phyloP scores from a whole-genome alignment of 2,797 vertebrate species.

The Erpetoichthys calabaricus region DNA sequence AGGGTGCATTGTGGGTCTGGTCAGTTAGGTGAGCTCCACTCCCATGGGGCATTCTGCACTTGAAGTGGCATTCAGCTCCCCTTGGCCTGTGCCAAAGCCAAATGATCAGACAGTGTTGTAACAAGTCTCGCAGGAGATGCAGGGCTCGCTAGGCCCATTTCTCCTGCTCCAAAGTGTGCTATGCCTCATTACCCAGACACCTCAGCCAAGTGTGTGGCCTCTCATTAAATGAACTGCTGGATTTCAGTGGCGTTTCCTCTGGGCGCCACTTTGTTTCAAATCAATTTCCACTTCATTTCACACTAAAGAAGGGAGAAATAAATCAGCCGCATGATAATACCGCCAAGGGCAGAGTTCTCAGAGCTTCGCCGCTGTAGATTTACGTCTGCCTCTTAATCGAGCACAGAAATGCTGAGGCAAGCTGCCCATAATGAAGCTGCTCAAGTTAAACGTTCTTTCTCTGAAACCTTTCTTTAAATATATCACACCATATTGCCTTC shows the following conservation, averaged over 20 bases:
- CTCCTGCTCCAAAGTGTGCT: too few relatives aligned
- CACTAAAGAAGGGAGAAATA: constrained; percentile 11
- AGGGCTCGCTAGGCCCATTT: too few relatives aligned
- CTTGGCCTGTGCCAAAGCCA: too few relatives aligned
- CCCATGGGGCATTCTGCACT: too few relatives aligned
- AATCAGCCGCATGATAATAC: constrained; percentile 25
- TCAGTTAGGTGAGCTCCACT: too few relatives aligned
- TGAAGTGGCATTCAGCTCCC: too few relatives aligned
- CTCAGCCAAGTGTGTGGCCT: background rate
- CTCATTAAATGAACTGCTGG: background rate
- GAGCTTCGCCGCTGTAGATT: constrained; percentile 26
- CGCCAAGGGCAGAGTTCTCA: constrained; percentile 19
- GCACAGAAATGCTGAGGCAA: constrained; percentile 35
- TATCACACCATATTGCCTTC: too few relatives aligned
- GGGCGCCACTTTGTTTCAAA: constrained; percentile 6
- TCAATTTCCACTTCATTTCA: constrained; percentile 15
- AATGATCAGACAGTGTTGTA: too few relatives aligned
- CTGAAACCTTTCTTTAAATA: too few relatives aligned
- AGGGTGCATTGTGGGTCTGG: too few relatives aligned
- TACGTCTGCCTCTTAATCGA: constrained; percentile 31
- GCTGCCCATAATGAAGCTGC: constrained; percentile 23
- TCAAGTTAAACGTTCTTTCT: too few relatives aligned
- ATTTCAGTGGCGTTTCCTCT: background rate
- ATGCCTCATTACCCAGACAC: background rate
- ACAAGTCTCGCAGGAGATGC: too few relatives aligned